These are phyloP conservation scores for Eufriesea mexicana DNA, from an alignment of 1,140 invertebrate species.

Conservation along the genomic window DNA sequence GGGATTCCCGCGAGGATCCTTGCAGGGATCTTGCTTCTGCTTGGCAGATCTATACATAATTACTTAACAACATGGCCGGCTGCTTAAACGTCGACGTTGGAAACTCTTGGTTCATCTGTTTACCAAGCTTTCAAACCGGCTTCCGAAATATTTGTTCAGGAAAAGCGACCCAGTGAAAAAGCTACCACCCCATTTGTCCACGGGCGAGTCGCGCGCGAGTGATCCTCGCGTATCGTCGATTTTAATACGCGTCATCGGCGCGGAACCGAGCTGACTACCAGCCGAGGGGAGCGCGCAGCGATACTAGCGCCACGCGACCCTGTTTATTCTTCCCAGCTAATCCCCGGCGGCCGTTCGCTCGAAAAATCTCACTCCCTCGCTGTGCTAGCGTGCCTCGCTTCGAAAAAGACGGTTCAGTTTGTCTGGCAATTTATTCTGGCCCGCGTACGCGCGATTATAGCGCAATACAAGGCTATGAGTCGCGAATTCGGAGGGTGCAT, in stretches of 20 bases:
- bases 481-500: constrained; percentile 17
- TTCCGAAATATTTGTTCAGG: constrained; percentile 49
- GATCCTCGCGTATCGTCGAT: constrained; percentile 16
- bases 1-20: no score
- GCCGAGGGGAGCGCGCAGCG: neutral
- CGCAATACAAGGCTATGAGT: neutral
- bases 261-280: constrained; percentile 31
- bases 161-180: constrained; percentile 26
- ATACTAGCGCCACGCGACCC: constrained; percentile 65
- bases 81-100: neutral
- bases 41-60: no score
- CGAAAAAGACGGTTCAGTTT: constrained; percentile 47
- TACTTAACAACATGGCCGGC: constrained; percentile 1
- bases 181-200: neutral
- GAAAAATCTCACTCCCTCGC: neutral
- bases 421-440: constrained; percentile 44
- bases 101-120: constrained; percentile 16
- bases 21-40: no score
- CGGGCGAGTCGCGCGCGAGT: neutral
- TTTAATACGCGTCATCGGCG: constrained; percentile 47
- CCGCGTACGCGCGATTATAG: constrained; percentile 3
- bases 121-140: constrained; percentile 54
- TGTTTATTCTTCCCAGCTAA: constrained; percentile 73
- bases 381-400: neutral
- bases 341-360: constrained; percentile 33